Evolutionary conservation across 2,113 vertebrate genomes (phyloP).

Genomic region (Perca flavescens): DNA sequence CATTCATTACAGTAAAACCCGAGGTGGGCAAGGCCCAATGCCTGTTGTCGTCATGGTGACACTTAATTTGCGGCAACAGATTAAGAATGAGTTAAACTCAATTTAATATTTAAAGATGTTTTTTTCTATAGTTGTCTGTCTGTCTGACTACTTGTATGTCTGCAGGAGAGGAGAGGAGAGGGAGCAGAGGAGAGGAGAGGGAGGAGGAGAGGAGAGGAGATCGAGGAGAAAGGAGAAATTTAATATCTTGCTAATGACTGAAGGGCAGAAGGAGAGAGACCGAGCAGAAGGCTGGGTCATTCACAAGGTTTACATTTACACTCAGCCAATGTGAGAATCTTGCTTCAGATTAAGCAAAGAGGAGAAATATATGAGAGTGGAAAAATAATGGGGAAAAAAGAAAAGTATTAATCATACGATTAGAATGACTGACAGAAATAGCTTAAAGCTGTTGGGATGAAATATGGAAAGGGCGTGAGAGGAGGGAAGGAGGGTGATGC

Average conservation of each 20-base stretch:
- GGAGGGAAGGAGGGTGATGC: slow-evolving; percentile 27
- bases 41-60: slow-evolving; percentile 58
- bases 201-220: neutral
- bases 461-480: slow-evolving; percentile 22
- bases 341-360: slow-evolving; percentile 48
- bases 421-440: slow-evolving; percentile 59
- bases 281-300: neutral
- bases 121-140: slow-evolving; percentile 30
- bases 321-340: slow-evolving; percentile 24
- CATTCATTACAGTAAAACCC: slow-evolving; percentile 57
- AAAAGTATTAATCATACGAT: slow-evolving; percentile 40
- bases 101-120: slow-evolving; percentile 54
- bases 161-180: no score
- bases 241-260: slow-evolving; percentile 60
- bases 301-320: slow-evolving; percentile 37
- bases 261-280: slow-evolving; percentile 36
- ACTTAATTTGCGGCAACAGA: slow-evolving; percentile 4
- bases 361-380: neutral
- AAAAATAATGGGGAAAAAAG: slow-evolving; percentile 7
- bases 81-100: slow-evolving; percentile 49
- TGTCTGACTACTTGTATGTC: slow-evolving; percentile 13
- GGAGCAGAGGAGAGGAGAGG: no score
- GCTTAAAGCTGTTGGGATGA: slow-evolving; percentile 59
- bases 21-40: slow-evolving; percentile 27
- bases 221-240: slow-evolving; percentile 2